A percentile compares a stretch with the other conserved stretches of the same genome.
phyloP scores from a whole-genome alignment of 2,797 vertebrate species.

The Microcaecilia unicolor region DNA sequence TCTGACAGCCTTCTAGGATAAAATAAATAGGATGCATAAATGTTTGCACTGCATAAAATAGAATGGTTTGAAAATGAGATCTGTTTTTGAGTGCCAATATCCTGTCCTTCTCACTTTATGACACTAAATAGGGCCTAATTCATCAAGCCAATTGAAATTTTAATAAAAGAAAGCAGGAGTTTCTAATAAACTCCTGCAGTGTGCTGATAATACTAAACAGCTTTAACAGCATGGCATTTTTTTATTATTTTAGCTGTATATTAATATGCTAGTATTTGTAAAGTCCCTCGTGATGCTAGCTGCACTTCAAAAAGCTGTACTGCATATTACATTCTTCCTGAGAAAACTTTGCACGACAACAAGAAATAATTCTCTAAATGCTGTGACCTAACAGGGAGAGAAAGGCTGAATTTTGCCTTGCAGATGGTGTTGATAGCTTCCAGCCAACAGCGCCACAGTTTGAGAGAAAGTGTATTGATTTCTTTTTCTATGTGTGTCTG shows the following conservation, averaged over 20 bases:
- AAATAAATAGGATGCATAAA: no score
- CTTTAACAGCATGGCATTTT: conserved; percentile 73
- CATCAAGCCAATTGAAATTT: conserved; percentile 76
- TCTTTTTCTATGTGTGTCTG: conserved; percentile 6
- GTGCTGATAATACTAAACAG: conserved; percentile 70
- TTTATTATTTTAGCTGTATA: conserved; percentile 76
- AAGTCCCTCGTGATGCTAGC: conserved; percentile 63
- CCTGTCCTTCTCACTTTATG: conserved; percentile 71
- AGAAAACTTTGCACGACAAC: conserved; percentile 47
- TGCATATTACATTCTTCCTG: conserved; percentile 39
- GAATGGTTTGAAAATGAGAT: conserved; percentile 67
- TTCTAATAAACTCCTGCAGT: conserved; percentile 75
- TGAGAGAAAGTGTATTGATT: conserved; percentile 24
- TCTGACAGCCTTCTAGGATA: no score
- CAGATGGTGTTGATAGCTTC: not conserved
- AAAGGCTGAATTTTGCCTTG: not conserved
- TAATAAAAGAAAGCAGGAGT: conserved; percentile 78
- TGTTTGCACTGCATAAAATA: conserved; percentile 48
- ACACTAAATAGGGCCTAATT: conserved; percentile 70
- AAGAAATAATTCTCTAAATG: conserved; percentile 35
- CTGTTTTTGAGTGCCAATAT: conserved; percentile 69
- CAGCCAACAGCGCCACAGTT: conserved; percentile 11
- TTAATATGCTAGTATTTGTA: conserved; percentile 78
- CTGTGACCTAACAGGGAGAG: conserved; percentile 4
- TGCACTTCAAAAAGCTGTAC: conserved; percentile 59